Evolutionary conservation across 92 coral and sea anemone genomes (phyloP).

Genomic region (Desmophyllum pertusum): DNA sequence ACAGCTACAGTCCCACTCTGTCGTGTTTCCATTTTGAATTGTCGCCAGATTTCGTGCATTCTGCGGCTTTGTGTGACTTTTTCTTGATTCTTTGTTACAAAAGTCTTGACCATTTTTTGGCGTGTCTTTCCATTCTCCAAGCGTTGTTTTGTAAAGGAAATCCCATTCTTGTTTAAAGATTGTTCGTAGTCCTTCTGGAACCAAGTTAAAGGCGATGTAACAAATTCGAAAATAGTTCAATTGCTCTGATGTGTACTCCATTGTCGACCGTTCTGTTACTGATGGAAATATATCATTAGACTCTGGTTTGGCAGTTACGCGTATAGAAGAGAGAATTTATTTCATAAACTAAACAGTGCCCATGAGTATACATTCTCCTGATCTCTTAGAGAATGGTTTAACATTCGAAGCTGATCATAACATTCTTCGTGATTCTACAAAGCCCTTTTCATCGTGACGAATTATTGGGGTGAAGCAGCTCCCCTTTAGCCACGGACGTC

Average conservation of each 20-base stretch:
- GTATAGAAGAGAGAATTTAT: no score
- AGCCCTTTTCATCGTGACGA: no score
- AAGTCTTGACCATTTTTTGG: neutral
- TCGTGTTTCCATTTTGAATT: slow-evolving; percentile 1
- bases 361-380: no score
- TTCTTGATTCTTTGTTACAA: neutral
- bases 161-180: neutral
- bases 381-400: no score
- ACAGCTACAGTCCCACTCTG: slow-evolving; percentile 14
- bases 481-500: no score
- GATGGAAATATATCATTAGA: no score
- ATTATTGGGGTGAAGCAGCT: no score
- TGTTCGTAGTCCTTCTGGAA: neutral
- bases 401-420: no score
- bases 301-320: no score
- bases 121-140: slow-evolving; percentile 7
- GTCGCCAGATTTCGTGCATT: neutral
- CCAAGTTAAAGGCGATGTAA: neutral
- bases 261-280: neutral
- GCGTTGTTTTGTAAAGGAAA: neutral
- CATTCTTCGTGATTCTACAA: no score
- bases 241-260: neutral
- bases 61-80: neutral
- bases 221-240: slow-evolving; percentile 13
- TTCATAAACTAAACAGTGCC: no score